These are phyloP conservation scores for Drymodes brunneopygia DNA, from an alignment of 2,113 vertebrate species.

Conservation along the genomic window DNA sequence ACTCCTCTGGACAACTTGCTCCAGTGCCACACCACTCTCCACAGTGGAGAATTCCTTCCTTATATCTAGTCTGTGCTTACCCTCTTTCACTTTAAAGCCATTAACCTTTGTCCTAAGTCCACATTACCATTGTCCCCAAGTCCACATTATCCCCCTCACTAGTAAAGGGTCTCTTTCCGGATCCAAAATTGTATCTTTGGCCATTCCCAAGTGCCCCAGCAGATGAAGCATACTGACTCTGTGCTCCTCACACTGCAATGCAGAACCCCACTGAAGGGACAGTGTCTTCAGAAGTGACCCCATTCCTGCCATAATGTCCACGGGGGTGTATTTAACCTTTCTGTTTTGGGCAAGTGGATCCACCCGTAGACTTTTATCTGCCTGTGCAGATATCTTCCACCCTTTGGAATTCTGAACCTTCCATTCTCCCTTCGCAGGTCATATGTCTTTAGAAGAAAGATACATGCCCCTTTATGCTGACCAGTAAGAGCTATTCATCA, in stretches of 20 bases:
- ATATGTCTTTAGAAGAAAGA: neutral
- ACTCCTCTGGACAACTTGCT: neutral
- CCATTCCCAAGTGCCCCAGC: neutral
- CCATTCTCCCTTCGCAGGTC: neutral
- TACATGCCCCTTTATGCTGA: rapidly evolving
- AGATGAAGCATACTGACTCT: neutral
- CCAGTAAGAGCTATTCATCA: neutral
- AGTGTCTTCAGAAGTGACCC: neutral
- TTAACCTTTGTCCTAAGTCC: neutral
- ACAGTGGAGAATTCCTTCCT: neutral
- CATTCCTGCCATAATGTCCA: neutral
- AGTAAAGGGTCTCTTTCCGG: neutral
- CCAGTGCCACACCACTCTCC: no score
- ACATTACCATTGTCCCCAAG: rapidly evolving
- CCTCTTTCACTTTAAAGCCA: neutral
- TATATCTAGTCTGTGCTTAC: no score
- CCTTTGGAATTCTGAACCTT: neutral
- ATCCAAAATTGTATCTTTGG: neutral
- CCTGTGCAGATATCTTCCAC: neutral
- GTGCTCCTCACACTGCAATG: rapidly evolving
- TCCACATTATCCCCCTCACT: rapidly evolving
- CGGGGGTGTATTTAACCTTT: rapidly evolving
- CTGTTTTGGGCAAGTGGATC: neutral
- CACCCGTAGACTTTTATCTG: neutral
- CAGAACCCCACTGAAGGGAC: no score